A percentile compares a stretch with the other conserved stretches of the same genome.
phyloP scores from a whole-genome alignment of 1,140 invertebrate genomes.

The Drosophila nebulosa region DNA sequence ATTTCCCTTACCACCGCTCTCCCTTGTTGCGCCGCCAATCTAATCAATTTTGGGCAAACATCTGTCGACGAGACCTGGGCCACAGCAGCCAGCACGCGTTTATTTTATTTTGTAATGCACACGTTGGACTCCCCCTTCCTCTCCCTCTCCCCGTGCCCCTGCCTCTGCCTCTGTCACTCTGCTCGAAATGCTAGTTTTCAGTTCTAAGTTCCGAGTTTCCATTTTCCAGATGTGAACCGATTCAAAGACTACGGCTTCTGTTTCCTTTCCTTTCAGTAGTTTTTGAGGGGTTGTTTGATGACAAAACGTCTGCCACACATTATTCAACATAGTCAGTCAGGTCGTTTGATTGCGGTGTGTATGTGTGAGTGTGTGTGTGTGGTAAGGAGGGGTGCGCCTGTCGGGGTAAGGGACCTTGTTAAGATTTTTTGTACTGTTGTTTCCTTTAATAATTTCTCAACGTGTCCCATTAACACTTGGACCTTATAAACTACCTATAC shows the following conservation, averaged over 20 bases:
- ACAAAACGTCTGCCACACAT: conserved; percentile 62
- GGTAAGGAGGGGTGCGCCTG: neutral
- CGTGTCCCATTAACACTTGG: conserved; percentile 73
- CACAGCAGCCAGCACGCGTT: conserved; percentile 63
- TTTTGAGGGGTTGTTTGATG: conserved; percentile 52
- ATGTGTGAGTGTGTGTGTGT: no score
- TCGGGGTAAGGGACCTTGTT: neutral
- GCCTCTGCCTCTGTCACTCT: neutral
- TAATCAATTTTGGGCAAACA: conserved; percentile 76
- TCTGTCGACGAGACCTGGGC: conserved; percentile 52
- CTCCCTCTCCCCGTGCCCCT: neutral
- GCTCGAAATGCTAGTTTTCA: neutral
- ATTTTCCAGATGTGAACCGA: conserved; percentile 63
- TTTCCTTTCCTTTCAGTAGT: neutral
- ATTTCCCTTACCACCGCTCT: conserved; percentile 15
- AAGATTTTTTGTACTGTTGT: conserved; percentile 49
- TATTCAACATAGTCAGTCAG: conserved; percentile 44
- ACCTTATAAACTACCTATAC: neutral
- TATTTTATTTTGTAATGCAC: conserved; percentile 70
- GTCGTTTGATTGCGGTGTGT: neutral
- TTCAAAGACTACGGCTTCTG: neutral
- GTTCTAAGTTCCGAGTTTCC: neutral
- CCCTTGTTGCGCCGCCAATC: neutral
- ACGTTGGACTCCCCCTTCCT: no score
- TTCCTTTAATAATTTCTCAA: conserved; percentile 30